Percentiles rank a stretch among this genome's conserved stretches.
phyloP scores from a whole-genome alignment of 2,113 vertebrate genomes.

The Merops nubicus region DNA sequence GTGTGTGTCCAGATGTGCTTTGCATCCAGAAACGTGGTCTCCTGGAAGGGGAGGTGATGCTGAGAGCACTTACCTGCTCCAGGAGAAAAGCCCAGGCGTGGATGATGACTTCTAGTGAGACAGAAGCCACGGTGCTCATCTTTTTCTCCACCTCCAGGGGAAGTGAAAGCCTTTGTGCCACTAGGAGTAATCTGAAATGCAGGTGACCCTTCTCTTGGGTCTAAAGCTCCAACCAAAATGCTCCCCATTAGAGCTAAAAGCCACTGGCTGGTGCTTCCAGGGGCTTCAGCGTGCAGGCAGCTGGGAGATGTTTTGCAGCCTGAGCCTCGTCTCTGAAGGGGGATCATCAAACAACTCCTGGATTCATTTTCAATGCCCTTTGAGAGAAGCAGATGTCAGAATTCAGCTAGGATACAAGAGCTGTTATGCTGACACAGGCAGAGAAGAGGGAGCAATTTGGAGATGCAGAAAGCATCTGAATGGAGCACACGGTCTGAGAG shows the following conservation, averaged over 20 bases:
- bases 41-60: background rate
- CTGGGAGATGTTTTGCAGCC: background rate
- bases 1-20: background rate
- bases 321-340: background rate
- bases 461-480: background rate
- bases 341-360: background rate
- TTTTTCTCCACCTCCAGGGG: background rate
- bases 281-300: background rate
- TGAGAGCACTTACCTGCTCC: background rate
- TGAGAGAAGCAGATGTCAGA: background rate
- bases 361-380: background rate
- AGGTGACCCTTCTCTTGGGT: background rate
- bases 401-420: background rate
- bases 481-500: background rate
- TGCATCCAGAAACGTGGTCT: background rate
- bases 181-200: background rate
- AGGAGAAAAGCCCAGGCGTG: background rate
- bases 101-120: background rate
- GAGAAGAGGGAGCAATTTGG: background rate
- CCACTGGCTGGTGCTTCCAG: background rate
- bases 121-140: background rate
- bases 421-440: accelerated
- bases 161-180: background rate
- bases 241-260: background rate
- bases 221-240: background rate